phyloP scores from a whole-genome alignment of 2,888 invertebrate species.

The Holacanthella duospinosa region DNA sequence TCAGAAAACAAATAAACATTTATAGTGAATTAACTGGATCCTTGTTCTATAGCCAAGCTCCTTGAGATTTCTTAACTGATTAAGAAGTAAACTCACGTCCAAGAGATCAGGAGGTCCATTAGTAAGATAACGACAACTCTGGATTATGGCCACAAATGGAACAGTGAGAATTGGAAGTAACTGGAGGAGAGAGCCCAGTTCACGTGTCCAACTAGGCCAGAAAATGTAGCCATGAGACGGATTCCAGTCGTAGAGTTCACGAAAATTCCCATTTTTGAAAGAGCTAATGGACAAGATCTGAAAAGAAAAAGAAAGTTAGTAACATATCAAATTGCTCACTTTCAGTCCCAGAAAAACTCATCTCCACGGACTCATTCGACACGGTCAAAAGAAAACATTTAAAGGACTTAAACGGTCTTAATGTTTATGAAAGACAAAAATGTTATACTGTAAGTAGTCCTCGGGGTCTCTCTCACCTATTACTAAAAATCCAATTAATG shows the following conservation, averaged over 20 bases:
- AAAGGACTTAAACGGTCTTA: too few relatives aligned
- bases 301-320: neutral
- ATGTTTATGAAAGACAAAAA: too few relatives aligned
- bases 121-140: slow-evolving; percentile 65
- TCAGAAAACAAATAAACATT: too few relatives aligned
- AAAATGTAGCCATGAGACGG: slow-evolving; percentile 53
- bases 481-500: too few relatives aligned
- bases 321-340: neutral
- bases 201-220: slow-evolving; percentile 69
- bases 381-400: too few relatives aligned
- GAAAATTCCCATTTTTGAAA: slow-evolving; percentile 58
- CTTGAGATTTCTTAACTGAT: too few relatives aligned
- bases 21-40: too few relatives aligned
- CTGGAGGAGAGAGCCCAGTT: slow-evolving; percentile 65
- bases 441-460: too few relatives aligned
- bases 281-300: slow-evolving; percentile 57
- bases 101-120: slow-evolving; percentile 71
- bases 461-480: too few relatives aligned
- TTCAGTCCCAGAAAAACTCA: too few relatives aligned
- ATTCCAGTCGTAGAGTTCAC: slow-evolving; percentile 57
- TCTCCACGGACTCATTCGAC: too few relatives aligned
- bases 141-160: slow-evolving; percentile 60
- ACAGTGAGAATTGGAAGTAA: slow-evolving; percentile 63
- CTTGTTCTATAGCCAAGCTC: too few relatives aligned
- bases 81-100: slow-evolving; percentile 61